These are phyloP conservation scores for Struthidea cinerea DNA, from an alignment of 2,113 vertebrate genomes.

Conservation along the genomic window DNA sequence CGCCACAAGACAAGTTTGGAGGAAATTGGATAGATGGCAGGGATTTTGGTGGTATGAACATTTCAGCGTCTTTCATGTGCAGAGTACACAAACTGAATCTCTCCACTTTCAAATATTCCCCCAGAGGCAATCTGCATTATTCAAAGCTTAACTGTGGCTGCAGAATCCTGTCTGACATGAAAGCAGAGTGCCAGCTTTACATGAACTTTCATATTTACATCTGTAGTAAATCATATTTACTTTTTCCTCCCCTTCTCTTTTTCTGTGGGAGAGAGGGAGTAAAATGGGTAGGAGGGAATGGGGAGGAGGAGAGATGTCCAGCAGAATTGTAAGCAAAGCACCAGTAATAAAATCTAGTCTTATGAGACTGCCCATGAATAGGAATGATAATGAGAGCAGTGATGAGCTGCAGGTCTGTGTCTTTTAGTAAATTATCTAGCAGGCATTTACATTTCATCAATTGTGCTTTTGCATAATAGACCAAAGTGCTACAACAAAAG, in stretches of 20 bases:
- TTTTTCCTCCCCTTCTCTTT: not conserved
- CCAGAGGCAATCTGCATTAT: constrained; percentile 65
- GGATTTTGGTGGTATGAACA: constrained; percentile 51
- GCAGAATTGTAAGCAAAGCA: constrained; percentile 21
- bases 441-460: constrained; percentile 54
- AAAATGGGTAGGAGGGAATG: constrained; percentile 3
- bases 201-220: constrained; percentile 57
- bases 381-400: constrained; percentile 27
- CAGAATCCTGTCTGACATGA: constrained; percentile 55
- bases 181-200: constrained; percentile 43
- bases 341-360: constrained; percentile 21
- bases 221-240: constrained; percentile 46
- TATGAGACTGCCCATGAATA: constrained; percentile 42
- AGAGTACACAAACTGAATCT: constrained; percentile 64
- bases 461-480: constrained; percentile 37
- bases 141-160: constrained; percentile 60
- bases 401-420: constrained; percentile 50
- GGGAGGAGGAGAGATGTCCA: constrained; percentile 21
- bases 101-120: constrained; percentile 60
- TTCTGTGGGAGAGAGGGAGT: not conserved
- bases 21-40: constrained; percentile 57
- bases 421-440: constrained; percentile 49
- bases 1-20: constrained; percentile 19
- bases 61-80: constrained; percentile 57
- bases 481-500: not conserved